Percentiles rank a stretch among this genome's conserved stretches.
Conservation (phyloP, 2,888 invertebrate genomes). For the Microplitis deprimator region DNA sequence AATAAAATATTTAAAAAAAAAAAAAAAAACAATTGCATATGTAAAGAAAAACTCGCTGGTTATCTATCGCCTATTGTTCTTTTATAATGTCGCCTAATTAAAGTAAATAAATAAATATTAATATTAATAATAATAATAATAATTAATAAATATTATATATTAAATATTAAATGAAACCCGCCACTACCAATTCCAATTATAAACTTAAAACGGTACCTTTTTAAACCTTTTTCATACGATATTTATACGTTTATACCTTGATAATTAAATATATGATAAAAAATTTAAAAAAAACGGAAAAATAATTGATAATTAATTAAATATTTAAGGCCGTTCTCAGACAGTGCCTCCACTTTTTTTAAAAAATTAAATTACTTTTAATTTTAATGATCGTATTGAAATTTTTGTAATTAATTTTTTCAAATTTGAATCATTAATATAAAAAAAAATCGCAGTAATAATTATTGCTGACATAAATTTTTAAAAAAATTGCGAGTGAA, state of each 20-base stretch:
- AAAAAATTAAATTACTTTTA: no score
- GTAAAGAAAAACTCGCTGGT: slow-evolving; percentile 54
- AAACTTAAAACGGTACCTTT: slow-evolving; percentile 54
- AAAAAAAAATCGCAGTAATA: no score
- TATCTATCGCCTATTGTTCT: slow-evolving; percentile 54
- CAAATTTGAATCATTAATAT: no score
- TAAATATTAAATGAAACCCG: slow-evolving; percentile 42
- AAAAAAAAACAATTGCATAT: slow-evolving; percentile 56
- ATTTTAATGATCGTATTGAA: no score
- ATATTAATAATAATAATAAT: slow-evolving; percentile 42
- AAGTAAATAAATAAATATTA: slow-evolving; percentile 47
- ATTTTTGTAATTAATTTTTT: no score
- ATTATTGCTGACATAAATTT: no score
- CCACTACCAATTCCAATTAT: background rate
- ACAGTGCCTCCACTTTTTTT: no score
- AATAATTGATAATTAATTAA: slow-evolving; percentile 59
- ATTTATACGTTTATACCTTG: slow-evolving; percentile 70
- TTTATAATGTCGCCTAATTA: slow-evolving; percentile 65
- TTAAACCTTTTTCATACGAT: slow-evolving; percentile 68
- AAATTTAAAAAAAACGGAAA: slow-evolving; percentile 38
- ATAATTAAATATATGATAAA: slow-evolving; percentile 55
- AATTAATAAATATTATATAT: slow-evolving; percentile 46
- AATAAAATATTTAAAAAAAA: slow-evolving; percentile 44
- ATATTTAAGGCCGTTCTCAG: background rate
- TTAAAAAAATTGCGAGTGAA: no score